A percentile compares a stretch with the other conserved stretches of the same genome.
These are phyloP conservation scores for Zaprionus vittiger DNA, from an alignment of 1,140 invertebrate species.

Conservation along the genomic window DNA sequence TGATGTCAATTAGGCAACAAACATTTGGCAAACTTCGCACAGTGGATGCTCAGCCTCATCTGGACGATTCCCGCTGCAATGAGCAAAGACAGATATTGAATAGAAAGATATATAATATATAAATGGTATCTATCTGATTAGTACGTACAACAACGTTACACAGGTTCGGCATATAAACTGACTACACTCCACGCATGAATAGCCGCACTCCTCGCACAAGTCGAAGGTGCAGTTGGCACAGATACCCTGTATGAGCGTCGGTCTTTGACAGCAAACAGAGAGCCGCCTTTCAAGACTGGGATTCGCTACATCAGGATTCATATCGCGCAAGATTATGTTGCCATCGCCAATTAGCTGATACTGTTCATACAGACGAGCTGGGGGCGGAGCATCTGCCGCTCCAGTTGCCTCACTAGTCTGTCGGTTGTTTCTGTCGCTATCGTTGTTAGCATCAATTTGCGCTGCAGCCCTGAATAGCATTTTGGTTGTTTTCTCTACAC, in stretches of 20 bases:
- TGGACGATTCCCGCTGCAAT: constrained; percentile 43
- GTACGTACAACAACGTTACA: constrained; percentile 74
- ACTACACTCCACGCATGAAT: constrained; percentile 67
- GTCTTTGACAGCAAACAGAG: constrained; percentile 60
- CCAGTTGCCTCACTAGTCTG: neutral
- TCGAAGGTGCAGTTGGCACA: constrained; percentile 65
- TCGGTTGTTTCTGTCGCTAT: neutral
- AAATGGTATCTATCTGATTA: neutral
- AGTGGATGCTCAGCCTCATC: constrained; percentile 52
- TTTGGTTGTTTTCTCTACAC: constrained; percentile 64
- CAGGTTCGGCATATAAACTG: constrained; percentile 69
- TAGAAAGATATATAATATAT: neutral
- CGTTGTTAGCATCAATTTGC: constrained; percentile 8
- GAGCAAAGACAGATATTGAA: neutral
- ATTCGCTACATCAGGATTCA: constrained; percentile 51
- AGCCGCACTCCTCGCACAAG: constrained; percentile 75
- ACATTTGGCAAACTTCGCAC: constrained; percentile 69
- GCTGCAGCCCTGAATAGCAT: constrained; percentile 65
- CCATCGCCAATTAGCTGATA: constrained; percentile 57
- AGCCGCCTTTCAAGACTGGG: constrained; percentile 37
- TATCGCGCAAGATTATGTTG: constrained; percentile 48
- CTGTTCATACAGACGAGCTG: constrained; percentile 28
- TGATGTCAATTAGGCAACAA: constrained; percentile 11
- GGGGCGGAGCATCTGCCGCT: neutral
- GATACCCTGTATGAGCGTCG: constrained; percentile 51